phyloP scores from a whole-genome alignment of 2,888 invertebrate genomes.

The Cheilosia grossa region DNA sequence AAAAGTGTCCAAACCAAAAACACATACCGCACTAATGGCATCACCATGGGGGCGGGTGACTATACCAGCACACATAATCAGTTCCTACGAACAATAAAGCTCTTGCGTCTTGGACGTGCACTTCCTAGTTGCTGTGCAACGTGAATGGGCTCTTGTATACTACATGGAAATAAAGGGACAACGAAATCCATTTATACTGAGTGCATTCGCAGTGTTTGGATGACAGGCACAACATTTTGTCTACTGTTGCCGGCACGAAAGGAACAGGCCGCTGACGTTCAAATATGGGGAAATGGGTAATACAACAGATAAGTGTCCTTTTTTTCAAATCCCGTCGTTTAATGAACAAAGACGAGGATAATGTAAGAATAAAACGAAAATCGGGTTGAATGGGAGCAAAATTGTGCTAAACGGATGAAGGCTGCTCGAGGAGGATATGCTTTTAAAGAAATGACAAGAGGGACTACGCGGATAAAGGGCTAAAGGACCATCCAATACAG shows the following conservation, averaged over 20 bases:
- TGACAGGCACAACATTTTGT: slow-evolving; percentile 35
- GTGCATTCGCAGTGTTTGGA: slow-evolving; percentile 54
- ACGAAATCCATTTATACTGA: slow-evolving; percentile 69
- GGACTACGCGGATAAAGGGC: slow-evolving; percentile 28
- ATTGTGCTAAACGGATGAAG: slow-evolving; percentile 59
- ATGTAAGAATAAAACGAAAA: slow-evolving; percentile 8
- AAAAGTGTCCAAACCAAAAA: slow-evolving; percentile 23
- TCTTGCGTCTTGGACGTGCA: slow-evolving; percentile 14
- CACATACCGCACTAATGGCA: slow-evolving; percentile 45
- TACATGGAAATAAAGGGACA: slow-evolving; percentile 50
- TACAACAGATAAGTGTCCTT: slow-evolving; percentile 32
- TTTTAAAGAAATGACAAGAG: slow-evolving; percentile 65
- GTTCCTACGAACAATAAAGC: too few species aligned
- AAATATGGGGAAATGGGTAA: slow-evolving; percentile 62
- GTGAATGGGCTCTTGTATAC: slow-evolving; percentile 46
- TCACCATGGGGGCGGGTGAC: slow-evolving; percentile 9
- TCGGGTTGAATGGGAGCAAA: slow-evolving; percentile 36
- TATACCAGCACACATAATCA: background rate
- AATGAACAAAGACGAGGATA: slow-evolving; percentile 37
- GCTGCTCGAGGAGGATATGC: slow-evolving; percentile 46
- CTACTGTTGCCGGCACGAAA: slow-evolving; percentile 17
- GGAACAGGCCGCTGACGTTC: slow-evolving; percentile 28
- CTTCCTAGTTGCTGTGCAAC: slow-evolving; percentile 62
- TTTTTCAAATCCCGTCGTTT: slow-evolving; percentile 18
- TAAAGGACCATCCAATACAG: slow-evolving; percentile 1